These are phyloP conservation scores for Sialia sialis DNA, from an alignment of 2,113 vertebrate genomes.

Conservation along the genomic window DNA sequence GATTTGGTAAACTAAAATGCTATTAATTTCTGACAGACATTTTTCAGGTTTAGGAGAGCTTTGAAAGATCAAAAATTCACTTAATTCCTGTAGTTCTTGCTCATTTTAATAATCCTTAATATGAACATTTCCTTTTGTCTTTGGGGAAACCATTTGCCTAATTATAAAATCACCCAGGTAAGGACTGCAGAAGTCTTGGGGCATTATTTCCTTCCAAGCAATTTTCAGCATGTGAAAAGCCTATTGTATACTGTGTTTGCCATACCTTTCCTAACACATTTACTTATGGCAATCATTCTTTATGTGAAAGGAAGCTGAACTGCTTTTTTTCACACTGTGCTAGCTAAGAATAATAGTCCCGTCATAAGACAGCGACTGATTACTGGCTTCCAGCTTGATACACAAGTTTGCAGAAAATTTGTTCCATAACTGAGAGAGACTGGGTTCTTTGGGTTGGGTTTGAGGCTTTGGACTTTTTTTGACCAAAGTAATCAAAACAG, in stretches of 20 bases:
- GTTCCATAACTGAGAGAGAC: neutral
- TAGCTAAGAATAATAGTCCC: slow-evolving; percentile 17
- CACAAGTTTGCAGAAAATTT: neutral
- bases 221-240: neutral
- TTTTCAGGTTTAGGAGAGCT: neutral
- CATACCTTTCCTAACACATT: neutral
- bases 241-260: neutral
- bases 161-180: neutral
- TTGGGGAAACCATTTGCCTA: neutral
- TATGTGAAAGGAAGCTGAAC: slow-evolving; percentile 14
- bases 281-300: slow-evolving; percentile 11
- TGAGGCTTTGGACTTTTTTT: neutral
- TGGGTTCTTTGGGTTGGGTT: neutral
- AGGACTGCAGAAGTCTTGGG: neutral
- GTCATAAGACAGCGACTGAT: neutral
- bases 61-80: neutral
- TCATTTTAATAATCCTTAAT: neutral
- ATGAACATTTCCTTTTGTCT: neutral
- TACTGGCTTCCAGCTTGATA: neutral
- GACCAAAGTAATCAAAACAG: neutral
- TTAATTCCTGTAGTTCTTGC: neutral
- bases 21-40: neutral
- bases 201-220: neutral
- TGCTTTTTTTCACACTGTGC: slow-evolving; percentile 1
- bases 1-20: neutral